phyloP scores from a whole-genome alignment of 2,797 vertebrate species.

The Hafferia zeledoni region DNA sequence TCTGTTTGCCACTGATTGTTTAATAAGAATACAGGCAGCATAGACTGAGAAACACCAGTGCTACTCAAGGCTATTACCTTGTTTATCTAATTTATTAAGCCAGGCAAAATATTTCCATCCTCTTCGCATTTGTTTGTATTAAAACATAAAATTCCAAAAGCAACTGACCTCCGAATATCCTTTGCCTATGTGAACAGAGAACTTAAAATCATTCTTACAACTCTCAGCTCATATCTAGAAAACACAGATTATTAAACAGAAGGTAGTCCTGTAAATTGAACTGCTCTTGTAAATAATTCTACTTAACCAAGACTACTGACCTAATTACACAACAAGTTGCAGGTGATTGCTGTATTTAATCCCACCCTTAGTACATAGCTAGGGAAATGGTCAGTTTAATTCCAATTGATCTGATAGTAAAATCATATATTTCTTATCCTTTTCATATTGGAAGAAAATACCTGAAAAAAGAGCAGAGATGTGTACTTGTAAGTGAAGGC shows the following conservation, averaged over 20 bases:
- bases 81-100: neutral
- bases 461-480: neutral
- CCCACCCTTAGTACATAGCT: neutral
- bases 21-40: neutral
- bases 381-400: neutral
- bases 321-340: neutral
- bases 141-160: neutral
- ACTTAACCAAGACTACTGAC: rapidly evolving
- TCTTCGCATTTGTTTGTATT: neutral
- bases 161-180: neutral
- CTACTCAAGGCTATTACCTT: neutral
- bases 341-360: neutral
- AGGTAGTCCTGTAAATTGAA: neutral
- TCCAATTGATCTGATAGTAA: neutral
- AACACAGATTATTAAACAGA: neutral
- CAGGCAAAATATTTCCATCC: neutral
- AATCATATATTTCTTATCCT: neutral
- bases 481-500: neutral
- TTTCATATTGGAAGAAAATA: neutral
- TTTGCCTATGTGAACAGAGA: neutral
- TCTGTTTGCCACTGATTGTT: neutral
- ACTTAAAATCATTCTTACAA: neutral
- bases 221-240: neutral
- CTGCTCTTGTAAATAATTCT: neutral
- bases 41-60: neutral